Conservation (phyloP, 2,888 invertebrate species). For the Eupithecia dodoneata region DNA sequence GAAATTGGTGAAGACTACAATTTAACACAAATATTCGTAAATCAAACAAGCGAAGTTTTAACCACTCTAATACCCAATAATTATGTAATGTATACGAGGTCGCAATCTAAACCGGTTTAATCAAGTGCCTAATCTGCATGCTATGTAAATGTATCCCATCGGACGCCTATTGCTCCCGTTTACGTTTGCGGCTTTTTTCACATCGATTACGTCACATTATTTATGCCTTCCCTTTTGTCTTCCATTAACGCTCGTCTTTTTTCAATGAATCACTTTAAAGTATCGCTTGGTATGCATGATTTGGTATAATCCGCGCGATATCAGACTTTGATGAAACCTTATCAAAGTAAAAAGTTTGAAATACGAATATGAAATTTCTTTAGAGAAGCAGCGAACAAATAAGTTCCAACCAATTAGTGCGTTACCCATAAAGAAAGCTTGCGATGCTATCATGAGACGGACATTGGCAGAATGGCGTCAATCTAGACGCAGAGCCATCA, state of each 20-base stretch:
- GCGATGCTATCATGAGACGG: neutral
- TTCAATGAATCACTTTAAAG: slow-evolving; percentile 72
- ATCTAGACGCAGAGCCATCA: too few species aligned
- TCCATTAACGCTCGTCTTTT: slow-evolving; percentile 74
- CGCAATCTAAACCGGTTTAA: neutral
- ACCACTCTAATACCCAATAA: neutral
- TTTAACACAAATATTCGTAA: neutral
- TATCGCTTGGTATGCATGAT: slow-evolving; percentile 59
- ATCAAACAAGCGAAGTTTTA: neutral
- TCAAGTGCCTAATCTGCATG: slow-evolving; percentile 9
- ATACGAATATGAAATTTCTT: neutral
- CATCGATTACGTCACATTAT: slow-evolving; percentile 77
- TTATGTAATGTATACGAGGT: neutral
- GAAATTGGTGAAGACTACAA: neutral
- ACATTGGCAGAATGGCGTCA: too few species aligned
- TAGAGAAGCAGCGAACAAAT: neutral
- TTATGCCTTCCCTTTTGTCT: slow-evolving; percentile 80
- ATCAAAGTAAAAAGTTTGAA: neutral
- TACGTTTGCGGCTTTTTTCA: slow-evolving; percentile 62
- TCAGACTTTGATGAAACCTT: neutral
- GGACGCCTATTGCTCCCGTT: slow-evolving; percentile 56
- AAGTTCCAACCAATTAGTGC: neutral
- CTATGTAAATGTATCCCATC: slow-evolving; percentile 19
- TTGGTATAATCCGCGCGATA: slow-evolving; percentile 47
- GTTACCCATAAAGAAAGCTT: neutral